Evolutionary conservation across 2,888 invertebrate genomes (phyloP), one percentile per base, ranked within the genome.

Genomic region (Agrochola macilenta): DNA sequence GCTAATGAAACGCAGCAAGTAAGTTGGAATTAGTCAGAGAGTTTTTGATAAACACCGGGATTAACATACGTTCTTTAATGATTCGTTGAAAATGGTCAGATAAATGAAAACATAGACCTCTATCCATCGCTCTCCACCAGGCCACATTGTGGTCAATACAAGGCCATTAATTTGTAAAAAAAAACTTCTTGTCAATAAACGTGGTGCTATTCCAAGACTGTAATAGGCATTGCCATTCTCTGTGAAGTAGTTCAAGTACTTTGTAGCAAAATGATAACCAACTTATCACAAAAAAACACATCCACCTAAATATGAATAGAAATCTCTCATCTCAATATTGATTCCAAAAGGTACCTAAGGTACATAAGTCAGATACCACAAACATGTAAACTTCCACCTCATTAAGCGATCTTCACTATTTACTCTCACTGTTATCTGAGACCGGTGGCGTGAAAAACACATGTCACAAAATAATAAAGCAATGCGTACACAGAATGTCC

Each of bases 401-500:
- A 78, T 71, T 69, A 63, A n/a, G 69, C 61, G 69, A 64, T 68
- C 35, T 61, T 64, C 86, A 89, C 86, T 81, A 75, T 78, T 79
- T 71, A 79, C 78, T 78, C 74, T 84, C 87, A 87, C 89, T 85
- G 76, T 72, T 75, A 63, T 71, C 74, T 78, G 69, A 83, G 83
- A 69, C 72, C 74, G 71, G 69, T 14, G 17, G 17, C 71, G 64
- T 84, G 65, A 76, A 81, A 80, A 69, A 81, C 85, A 81, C 89
- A 74, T 79, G 82, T 80, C 88, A 86, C 87, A 89, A 91, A 90
- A 88, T 85, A 91, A 91, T 89, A 90, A 93, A 90, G 88, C 85
- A 91, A 93, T 93, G 92, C 96, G 93, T 96, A 96, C 96, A 95
- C 94, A 95, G 88, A 96, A 91, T 87, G 94, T 95, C 95, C 95